Conservation (phyloP, 2,113 vertebrate species). For the Amia ocellicauda region DNA sequence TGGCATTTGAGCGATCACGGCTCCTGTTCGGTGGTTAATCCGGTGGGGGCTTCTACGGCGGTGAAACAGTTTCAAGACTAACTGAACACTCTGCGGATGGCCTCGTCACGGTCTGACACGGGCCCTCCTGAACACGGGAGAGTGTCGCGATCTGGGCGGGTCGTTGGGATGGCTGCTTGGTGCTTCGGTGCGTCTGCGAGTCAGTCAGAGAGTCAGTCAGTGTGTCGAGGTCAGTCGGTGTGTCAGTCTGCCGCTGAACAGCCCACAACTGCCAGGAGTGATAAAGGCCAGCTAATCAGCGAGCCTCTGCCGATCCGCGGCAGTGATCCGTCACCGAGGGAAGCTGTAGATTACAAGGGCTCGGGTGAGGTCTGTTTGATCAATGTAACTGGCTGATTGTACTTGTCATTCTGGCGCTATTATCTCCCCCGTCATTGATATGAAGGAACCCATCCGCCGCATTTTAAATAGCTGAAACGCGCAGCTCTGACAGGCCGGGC, state of each 20-base stretch:
- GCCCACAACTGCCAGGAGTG: slow-evolving; percentile 19
- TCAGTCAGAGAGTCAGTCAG: background rate
- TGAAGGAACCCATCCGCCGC: slow-evolving; percentile 42
- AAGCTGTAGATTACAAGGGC: slow-evolving; percentile 22
- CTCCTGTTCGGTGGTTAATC: too few species aligned
- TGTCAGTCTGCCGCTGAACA: slow-evolving; percentile 28
- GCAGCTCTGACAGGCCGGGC: slow-evolving; percentile 62
- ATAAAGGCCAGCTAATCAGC: slow-evolving; percentile 25
- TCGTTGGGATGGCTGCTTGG: too few species aligned
- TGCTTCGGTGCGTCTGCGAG: background rate
- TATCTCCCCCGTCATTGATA: slow-evolving; percentile 42
- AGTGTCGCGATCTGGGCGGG: too few species aligned
- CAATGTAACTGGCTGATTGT: slow-evolving; percentile 43
- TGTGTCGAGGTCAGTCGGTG: slow-evolving; percentile 24
- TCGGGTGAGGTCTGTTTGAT: slow-evolving; percentile 32
- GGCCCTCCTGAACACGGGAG: too few species aligned
- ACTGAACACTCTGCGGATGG: too few species aligned
- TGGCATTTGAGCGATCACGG: too few species aligned
- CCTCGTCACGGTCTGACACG: too few species aligned
- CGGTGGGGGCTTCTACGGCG: too few species aligned
- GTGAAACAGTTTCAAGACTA: too few species aligned
- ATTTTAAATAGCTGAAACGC: slow-evolving; percentile 46
- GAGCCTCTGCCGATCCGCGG: slow-evolving; percentile 26
- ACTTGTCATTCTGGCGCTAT: slow-evolving; percentile 47
- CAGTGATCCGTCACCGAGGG: background rate